Evolutionary conservation across 2,888 invertebrate species (phyloP).

Genomic region (Iselma pallidipennis): DNA sequence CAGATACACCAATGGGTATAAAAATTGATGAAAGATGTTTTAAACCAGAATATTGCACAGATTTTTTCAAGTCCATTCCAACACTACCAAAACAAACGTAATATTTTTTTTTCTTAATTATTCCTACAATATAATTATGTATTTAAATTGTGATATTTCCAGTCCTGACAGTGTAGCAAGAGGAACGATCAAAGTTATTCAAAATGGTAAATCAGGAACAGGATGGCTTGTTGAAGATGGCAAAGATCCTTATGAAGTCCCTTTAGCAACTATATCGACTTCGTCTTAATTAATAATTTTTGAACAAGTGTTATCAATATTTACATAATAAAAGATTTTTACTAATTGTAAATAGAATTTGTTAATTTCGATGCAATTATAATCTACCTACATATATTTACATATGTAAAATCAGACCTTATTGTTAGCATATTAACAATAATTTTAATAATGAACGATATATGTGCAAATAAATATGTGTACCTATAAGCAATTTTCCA

Average conservation of each 20-base stretch:
- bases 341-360: too few relatives aligned
- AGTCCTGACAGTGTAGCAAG: conserved; percentile 36
- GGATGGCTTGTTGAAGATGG: conserved; percentile 57
- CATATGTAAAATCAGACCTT: too few relatives aligned
- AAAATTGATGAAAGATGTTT: conserved; percentile 13
- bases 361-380: too few relatives aligned
- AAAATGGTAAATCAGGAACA: conserved; percentile 53
- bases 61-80: neutral
- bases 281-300: too few relatives aligned
- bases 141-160: conserved; percentile 17
- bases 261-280: neutral
- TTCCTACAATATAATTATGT: too few relatives aligned
- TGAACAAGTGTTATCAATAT: too few relatives aligned
- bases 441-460: too few relatives aligned
- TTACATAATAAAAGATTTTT: too few relatives aligned
- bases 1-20: conserved; percentile 51
- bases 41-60: neutral
- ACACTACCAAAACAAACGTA: neutral
- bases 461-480: too few relatives aligned
- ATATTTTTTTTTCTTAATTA: neutral
- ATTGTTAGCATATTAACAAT: too few relatives aligned
- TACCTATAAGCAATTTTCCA: too few relatives aligned
- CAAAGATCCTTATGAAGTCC: conserved; percentile 42
- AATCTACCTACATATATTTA: too few relatives aligned
- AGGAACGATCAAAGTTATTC: conserved; percentile 41